Base-by-base conservation (phyloP, 2,113 vertebrate species). In the Pelobates fuscus region DNA sequence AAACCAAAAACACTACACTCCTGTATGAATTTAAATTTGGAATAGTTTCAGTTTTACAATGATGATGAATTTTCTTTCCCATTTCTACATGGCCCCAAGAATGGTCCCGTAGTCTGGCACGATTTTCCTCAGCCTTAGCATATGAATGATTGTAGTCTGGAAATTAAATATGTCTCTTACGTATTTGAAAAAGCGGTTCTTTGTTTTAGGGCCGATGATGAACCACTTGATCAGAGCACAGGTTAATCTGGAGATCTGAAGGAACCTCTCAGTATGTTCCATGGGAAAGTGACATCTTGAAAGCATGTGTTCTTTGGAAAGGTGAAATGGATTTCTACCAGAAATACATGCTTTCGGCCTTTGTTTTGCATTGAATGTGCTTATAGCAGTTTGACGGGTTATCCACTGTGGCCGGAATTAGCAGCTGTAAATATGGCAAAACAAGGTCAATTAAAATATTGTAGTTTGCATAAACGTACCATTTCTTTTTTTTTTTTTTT, bases 281-380 rank as follows among this genome's bases (percentile, higher is more conserved):
- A 37, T n/a, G 27, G 6, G 27, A 18, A 55, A 18, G 32, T 30
- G 60, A 73, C 71, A 73, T 73, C 61, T 73, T 73, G 71, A 25
- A 62, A 61, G 41, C 71, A 73, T 18, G 29, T 73, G 71, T 73
- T 46, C 46, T 41, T 23, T 8, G 23, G 23, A n/a, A 41, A 8
- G 24, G 41, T 5, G 21, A 32, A n/a, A 30, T 20, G 15, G 49
- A 29, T 18, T 52, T 25, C 21, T n/a, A 23, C 52, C 67, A n/a
- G 7, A 30, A 14, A 54, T 49, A 29, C 8, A 11, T 4, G 67
- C 25, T 41, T 57, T 27, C 29, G 2, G 37, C 27, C 54, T 24
- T 70, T 58, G n/a, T 58, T 58, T 20, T 41, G 10, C 46, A n/a
- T n/a, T n/a, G n/a, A n/a, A n/a, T n/a, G n/a, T n/a, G n/a, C n/a